Evolutionary conservation across 2,888 invertebrate genomes (phyloP), one percentile per base, ranked within the genome.

Genomic region (Chaetoderma sp.): DNA sequence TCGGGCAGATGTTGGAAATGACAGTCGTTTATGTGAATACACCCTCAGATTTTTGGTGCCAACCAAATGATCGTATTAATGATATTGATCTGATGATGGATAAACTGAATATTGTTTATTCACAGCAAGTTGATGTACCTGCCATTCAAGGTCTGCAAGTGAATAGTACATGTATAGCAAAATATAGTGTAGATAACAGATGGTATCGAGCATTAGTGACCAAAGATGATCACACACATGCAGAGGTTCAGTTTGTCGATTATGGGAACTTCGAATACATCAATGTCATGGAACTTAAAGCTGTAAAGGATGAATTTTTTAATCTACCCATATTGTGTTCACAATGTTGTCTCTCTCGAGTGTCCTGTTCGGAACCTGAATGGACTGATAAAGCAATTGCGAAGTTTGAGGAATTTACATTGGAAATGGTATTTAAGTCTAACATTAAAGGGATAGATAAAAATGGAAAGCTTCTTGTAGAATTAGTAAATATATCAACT

Each of bases 201-300:
- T 82, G 80, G 80, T 79, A 81, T 54, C 67, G 82, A 63, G 80
- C 78, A 5, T 63, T 73, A 33, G 71, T 79, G n/a, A 78, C 6
- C 16, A 16, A 52, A 30, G 3, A 30, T 28, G 16, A 3, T n/a
- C 13, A 10, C 4, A 33, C 28, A 13, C 13, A 52, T 10, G 28
- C 18, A 6, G 78, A 81, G 70, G 83, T 86, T 4, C 67, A 70
- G 44, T 86, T 82, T 74, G 78, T 86, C 6, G 86, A 86, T 71
- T 86, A 84, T 72, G 86, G 86, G 4, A 86, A 86, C 71, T 72
- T 71, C 32, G 85, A 84, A 60, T 74, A 67, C 28, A 72, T 78
- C 18, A 42, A 49, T n/a, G 55, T 63, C 47, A 74, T 74, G 23
- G 58, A 63, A 4, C 39, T 78, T 1, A 70, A 72, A 52, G 44